Base-by-base conservation (phyloP, 2,113 vertebrate species). In the Megaptera novaeangliae region DNA sequence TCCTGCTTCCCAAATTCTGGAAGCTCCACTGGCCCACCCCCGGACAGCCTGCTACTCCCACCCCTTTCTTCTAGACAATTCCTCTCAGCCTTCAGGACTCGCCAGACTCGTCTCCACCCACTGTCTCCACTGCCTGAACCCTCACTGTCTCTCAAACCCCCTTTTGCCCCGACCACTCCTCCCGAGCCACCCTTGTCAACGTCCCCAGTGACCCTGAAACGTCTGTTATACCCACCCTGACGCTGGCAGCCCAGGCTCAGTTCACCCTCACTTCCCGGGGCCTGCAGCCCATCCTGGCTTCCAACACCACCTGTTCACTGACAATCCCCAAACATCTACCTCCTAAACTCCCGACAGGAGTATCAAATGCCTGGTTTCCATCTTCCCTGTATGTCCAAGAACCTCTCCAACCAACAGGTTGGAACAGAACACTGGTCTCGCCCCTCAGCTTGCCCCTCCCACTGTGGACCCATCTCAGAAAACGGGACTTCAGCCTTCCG, bases 181-280 rank as follows among this genome's bases (percentile, higher is more conserved):
- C 39, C 61, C 1, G 4, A 49, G 21, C 34, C 18, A 72, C 77
- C 74, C 72, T 31, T 63, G 41, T 11, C 31, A 49, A 9, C 0
- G 0, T 1, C 52, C 64, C 46, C 68, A 21, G 31, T 34, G 87
- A 41, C 18, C 49, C 52, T 61, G 61, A 57, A 69, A 23, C 4
- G 12, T 9, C 31, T 17, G 20, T 36, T 18, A 46, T 29, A 46
- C 10, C 6, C 1, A 0, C 4, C 71, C 77, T 34, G 4, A 57
- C 2, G 7, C 57, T 14, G 18, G 93, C 21, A 5, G 14, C 31
- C 0, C 3, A 11, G 61, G 11, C 17, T 2, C 8, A 2, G 57
- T 18, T 64, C 57, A 0, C 77, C 3, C 13, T 2, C 0, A 0
- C 4, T 15, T 41, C 46, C 25, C 0, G 3, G 59, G 18, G n/a